These are phyloP conservation scores for Chiloscyllium plagiosum DNA, from an alignment of 2,113 vertebrate genomes.

Conservation along the genomic window DNA sequence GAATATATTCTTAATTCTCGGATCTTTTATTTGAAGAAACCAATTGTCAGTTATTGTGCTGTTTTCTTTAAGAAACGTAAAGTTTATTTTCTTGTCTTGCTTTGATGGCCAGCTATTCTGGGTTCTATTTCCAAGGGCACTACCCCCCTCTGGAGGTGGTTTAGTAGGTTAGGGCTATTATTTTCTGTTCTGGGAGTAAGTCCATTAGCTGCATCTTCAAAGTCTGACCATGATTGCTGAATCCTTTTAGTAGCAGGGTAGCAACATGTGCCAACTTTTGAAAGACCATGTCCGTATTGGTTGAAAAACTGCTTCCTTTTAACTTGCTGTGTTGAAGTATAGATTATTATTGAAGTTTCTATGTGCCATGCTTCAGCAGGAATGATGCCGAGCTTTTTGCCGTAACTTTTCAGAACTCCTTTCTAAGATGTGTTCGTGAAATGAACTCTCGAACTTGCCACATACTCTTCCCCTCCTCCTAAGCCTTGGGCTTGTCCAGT, in stretches of 20 bases:
- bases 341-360: neutral
- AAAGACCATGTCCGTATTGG: neutral
- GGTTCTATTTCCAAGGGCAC: neutral
- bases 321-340: neutral
- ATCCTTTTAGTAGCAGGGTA: constrained; percentile 14
- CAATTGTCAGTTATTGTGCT: neutral
- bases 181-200: neutral
- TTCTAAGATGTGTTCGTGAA: neutral
- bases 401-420: neutral
- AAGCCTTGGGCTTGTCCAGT: neutral
- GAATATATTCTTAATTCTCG: neutral
- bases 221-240: neutral
- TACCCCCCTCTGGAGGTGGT: neutral
- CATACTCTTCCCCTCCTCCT: neutral
- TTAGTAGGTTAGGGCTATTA: neutral
- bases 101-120: neutral
- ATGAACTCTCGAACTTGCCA: neutral
- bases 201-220: neutral
- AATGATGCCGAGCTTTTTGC: neutral
- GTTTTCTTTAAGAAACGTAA: neutral
- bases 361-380: neutral
- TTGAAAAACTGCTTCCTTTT: neutral
- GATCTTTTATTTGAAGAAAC: neutral
- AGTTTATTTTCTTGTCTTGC: neutral
- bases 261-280: no score